Percentiles rank a stretch among this genome's conserved stretches.
Conservation (phyloP, 2,797 vertebrate genomes). For the Odontamblyopus lacepedii region DNA sequence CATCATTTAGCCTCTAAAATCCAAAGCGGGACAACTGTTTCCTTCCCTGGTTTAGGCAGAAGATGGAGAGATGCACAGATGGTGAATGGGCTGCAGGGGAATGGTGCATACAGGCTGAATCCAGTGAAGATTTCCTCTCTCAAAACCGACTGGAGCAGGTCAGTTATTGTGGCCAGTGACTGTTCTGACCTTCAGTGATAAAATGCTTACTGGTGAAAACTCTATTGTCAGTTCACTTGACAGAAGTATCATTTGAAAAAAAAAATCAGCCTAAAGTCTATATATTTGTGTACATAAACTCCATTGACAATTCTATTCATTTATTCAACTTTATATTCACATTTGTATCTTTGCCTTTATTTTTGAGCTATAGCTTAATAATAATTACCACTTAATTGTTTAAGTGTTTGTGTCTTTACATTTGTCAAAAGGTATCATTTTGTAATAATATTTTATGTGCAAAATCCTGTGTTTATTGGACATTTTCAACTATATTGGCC, state of each 20-base stretch:
- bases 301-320: not conserved
- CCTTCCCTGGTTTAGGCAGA: constrained; percentile 93
- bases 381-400: not conserved
- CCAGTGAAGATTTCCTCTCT: constrained; percentile 48
- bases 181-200: constrained; percentile 55
- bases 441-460: too few species aligned
- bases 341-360: too few species aligned
- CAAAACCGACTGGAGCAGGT: constrained; percentile 31
- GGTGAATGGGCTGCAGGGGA: constrained; percentile 85
- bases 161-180: constrained; percentile 32
- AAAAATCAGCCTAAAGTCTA: not conserved
- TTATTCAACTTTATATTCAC: not conserved
- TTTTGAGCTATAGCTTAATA: not conserved
- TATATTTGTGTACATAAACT: too few species aligned
- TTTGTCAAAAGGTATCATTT: not conserved
- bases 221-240: not conserved
- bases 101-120: constrained; percentile 67
- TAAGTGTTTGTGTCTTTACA: not conserved
- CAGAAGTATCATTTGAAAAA: constrained; percentile 4
- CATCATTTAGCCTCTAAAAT: constrained; percentile 92
- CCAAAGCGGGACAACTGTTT: constrained; percentile 92
- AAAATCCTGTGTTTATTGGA: too few species aligned
- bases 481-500: too few species aligned
- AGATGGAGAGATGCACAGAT: constrained; percentile 84
- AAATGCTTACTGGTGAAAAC: constrained; percentile 11